These are phyloP conservation scores for Anas capensis DNA, from an alignment of 2,797 vertebrate species.

Conservation along the genomic window DNA sequence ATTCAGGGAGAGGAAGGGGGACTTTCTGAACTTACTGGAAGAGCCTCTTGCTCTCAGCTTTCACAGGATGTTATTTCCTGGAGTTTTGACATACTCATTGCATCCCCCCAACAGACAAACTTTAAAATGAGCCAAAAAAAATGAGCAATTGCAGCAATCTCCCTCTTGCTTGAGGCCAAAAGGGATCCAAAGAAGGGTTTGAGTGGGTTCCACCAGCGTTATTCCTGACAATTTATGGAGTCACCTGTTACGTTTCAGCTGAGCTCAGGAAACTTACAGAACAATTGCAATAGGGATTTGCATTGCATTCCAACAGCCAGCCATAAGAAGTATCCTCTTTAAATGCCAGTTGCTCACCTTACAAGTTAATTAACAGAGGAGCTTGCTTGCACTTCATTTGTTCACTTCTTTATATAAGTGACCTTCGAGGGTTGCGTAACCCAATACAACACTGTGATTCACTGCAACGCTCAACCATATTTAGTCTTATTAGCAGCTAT, in stretches of 20 bases:
- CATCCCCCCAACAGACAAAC: neutral
- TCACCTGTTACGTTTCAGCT: neutral
- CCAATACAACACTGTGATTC: constrained; percentile 60
- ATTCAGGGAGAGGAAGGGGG: neutral
- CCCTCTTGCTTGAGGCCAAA: neutral
- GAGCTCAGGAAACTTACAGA: neutral
- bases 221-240: neutral
- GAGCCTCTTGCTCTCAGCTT: neutral
- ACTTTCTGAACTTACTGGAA: neutral
- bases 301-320: neutral
- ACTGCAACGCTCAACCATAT: constrained; percentile 58
- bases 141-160: neutral
- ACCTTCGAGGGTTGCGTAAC: constrained; percentile 69
- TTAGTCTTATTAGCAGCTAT: constrained; percentile 74
- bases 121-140: neutral
- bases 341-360: neutral
- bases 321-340: neutral
- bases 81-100: neutral
- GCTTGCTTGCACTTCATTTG: constrained; percentile 35
- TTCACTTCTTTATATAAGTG: constrained; percentile 70
- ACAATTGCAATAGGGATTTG: neutral
- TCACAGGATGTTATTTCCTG: neutral
- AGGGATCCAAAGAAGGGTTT: neutral
- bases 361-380: constrained; percentile 36
- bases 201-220: neutral